Evolutionary conservation across 1,140 invertebrate species (phyloP).

Genomic region (Procambarus clarkii): DNA sequence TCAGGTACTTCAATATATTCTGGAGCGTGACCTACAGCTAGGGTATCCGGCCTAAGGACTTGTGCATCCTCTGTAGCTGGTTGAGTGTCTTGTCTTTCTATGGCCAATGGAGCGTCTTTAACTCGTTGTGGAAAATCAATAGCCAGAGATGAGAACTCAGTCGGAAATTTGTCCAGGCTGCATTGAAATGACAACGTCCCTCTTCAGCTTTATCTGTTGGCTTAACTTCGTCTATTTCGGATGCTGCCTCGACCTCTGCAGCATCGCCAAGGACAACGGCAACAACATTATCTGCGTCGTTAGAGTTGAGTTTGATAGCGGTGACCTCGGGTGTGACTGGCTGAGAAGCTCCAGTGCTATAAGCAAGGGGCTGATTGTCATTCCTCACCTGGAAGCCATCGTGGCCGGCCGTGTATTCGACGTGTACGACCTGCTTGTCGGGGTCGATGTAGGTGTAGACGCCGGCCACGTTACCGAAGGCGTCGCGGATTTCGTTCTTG

Average conservation of each 20-base stretch:
- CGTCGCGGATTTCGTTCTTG: conserved; percentile 31
- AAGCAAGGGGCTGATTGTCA: background rate
- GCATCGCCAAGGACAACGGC: background rate
- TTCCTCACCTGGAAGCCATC: conserved; percentile 24
- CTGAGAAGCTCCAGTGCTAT: background rate
- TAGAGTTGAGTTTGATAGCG: background rate
- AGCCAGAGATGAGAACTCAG: background rate
- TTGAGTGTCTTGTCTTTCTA: too few relatives aligned
- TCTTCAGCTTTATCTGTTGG: background rate
- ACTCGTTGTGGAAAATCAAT: background rate
- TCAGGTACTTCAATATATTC: too few relatives aligned
- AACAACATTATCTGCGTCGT: background rate
- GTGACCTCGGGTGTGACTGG: background rate
- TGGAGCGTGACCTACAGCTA: too few relatives aligned
- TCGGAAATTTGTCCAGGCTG: background rate
- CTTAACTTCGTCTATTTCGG: too few relatives aligned
- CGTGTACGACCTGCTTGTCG: background rate
- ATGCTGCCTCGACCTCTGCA: too few relatives aligned
- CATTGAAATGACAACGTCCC: background rate
- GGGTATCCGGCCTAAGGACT: too few relatives aligned
- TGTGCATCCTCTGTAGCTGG: too few relatives aligned
- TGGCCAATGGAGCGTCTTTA: too few relatives aligned
- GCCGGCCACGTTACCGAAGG: conserved; percentile 32
- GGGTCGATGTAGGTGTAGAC: conserved; percentile 17
- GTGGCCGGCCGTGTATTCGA: conserved; percentile 18